Conservation (phyloP, 64 coral and sea anemone species). For the Acropora yongei region DNA sequence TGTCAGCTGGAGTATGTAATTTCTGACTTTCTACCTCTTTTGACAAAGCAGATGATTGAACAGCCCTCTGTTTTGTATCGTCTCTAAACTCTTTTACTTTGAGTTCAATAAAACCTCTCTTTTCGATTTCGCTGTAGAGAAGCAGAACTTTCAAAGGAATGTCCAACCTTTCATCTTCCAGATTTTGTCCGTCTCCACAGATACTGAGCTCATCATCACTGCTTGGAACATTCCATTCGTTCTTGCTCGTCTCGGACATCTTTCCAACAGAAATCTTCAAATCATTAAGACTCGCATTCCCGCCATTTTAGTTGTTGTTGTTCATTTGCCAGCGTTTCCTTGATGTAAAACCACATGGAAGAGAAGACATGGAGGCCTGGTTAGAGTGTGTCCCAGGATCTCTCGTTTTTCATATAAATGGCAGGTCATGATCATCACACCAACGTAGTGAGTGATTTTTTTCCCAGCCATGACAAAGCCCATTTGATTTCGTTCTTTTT, state of each 20-base stretch:
- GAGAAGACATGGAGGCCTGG: not conserved
- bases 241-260: not conserved
- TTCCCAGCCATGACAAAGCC: too few species aligned
- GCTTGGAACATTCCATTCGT: conserved; percentile 55
- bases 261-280: not conserved
- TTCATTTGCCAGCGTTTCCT: not conserved
- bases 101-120: conserved; percentile 49
- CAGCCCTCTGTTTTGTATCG: not conserved
- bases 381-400: too few species aligned
- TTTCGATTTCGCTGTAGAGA: conserved; percentile 63
- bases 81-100: conserved; percentile 60
- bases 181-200: not conserved
- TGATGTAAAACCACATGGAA: not conserved
- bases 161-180: not conserved
- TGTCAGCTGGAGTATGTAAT: not conserved
- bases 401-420: too few species aligned
- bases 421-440: too few species aligned
- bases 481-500: too few species aligned
- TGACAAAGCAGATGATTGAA: not conserved
- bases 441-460: too few species aligned
- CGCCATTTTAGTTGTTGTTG: not conserved
- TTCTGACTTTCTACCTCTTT: not conserved
- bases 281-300: not conserved
- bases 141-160: conserved; percentile 48
- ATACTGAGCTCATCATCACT: conserved; percentile 60